These are phyloP conservation scores for Clarias magur DNA, from an alignment of 2,113 vertebrate species.

Conservation along the genomic window DNA sequence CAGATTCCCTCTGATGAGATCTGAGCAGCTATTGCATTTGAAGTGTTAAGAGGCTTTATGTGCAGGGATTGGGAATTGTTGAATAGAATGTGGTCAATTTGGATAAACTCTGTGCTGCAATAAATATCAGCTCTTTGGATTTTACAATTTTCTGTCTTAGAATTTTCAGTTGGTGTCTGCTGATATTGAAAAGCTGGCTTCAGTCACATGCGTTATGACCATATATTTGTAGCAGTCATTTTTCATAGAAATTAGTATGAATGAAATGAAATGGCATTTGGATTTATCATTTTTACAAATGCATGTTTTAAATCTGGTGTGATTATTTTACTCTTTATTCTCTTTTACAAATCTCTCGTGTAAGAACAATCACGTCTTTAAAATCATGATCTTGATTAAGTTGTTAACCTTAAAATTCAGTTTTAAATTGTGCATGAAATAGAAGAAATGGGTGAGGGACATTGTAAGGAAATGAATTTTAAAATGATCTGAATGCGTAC, in stretches of 20 bases:
- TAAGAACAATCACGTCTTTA: too few relatives aligned
- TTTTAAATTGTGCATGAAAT: too few relatives aligned
- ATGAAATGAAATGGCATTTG: not conserved
- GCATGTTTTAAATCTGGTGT: not conserved
- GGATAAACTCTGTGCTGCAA: too few relatives aligned
- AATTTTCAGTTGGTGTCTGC: not conserved
- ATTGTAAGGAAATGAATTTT: too few relatives aligned
- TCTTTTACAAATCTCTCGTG: not conserved
- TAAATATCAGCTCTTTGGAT: too few relatives aligned
- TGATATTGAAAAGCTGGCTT: not conserved
- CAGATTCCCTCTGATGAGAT: not conserved
- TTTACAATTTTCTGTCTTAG: too few relatives aligned
- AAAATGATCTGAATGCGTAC: too few relatives aligned
- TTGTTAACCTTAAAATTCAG: too few relatives aligned
- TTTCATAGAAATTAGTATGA: not conserved
- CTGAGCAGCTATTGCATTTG: not conserved
- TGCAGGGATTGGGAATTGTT: too few relatives aligned
- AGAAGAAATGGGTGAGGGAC: too few relatives aligned
- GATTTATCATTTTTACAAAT: not conserved
- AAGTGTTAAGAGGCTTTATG: not conserved
- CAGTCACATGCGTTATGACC: not conserved
- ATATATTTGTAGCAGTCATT: not conserved
- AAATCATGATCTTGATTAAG: too few relatives aligned
- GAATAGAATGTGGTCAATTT: too few relatives aligned
- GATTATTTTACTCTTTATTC: not conserved